Conservation (phyloP, 2,797 vertebrate species). For the Parauchenoglanis punctatus region DNA sequence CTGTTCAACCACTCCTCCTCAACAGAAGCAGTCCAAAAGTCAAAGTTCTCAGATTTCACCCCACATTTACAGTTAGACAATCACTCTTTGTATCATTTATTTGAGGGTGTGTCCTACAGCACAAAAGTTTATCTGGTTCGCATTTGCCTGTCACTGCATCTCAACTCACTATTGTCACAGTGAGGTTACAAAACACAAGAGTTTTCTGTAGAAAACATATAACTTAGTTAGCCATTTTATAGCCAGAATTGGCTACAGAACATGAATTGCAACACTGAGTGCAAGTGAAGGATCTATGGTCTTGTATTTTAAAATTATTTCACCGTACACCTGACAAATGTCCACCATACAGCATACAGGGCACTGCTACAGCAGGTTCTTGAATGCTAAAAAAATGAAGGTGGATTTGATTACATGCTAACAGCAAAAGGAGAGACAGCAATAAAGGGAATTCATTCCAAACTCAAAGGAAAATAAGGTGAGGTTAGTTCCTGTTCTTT, state of each 20-base stretch:
- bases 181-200: neutral
- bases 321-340: neutral
- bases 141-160: neutral
- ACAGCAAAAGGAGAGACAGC: neutral
- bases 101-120: neutral
- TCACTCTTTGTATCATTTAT: neutral
- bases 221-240: neutral
- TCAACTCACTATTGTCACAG: neutral
- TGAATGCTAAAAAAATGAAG: neutral
- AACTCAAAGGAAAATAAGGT: neutral
- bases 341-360: neutral
- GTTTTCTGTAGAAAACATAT: neutral
- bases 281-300: neutral
- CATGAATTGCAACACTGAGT: neutral
- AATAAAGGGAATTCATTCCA: neutral
- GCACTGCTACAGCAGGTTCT: neutral
- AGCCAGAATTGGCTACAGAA: neutral
- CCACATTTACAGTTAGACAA: neutral
- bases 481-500: slow-evolving; percentile 3
- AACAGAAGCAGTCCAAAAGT: neutral
- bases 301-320: neutral
- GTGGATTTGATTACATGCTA: neutral
- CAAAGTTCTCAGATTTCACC: neutral
- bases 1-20: neutral
- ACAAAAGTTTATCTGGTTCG: neutral